These are phyloP conservation scores for Mastomys natalensis DNA, from an alignment of 2,113 vertebrate genomes.

Conservation along the genomic window DNA sequence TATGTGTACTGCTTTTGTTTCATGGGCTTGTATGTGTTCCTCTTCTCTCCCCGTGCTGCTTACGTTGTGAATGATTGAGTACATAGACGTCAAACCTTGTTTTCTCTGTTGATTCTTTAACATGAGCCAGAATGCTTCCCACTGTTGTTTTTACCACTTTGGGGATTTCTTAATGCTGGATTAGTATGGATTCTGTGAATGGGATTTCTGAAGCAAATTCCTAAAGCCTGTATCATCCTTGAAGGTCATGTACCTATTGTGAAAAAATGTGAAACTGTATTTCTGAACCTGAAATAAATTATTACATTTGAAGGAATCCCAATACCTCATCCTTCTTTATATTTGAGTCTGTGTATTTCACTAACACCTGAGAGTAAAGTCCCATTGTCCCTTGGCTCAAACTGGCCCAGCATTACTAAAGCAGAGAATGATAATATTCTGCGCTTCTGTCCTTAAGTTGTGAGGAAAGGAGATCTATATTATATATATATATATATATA, in stretches of 20 bases:
- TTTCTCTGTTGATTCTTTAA: constrained; percentile 80
- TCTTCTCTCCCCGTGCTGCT: constrained; percentile 78
- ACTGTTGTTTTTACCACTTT: constrained; percentile 76
- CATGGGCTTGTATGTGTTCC: constrained; percentile 65
- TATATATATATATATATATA: too few relatives aligned
- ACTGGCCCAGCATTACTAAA: neutral
- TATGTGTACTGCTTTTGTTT: constrained; percentile 70
- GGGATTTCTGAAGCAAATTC: constrained; percentile 73
- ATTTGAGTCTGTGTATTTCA: constrained; percentile 27
- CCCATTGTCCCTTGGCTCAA: neutral
- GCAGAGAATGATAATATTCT: neutral
- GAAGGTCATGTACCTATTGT: constrained; percentile 84
- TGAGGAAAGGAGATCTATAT: neutral
- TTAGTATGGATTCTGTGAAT: constrained; percentile 78
- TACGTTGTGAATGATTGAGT: constrained; percentile 71
- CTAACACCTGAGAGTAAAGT: neutral
- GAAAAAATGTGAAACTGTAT: constrained; percentile 87
- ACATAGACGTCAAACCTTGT: constrained; percentile 69
- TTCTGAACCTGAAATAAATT: constrained; percentile 89
- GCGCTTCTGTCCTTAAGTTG: neutral
- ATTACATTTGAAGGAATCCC: constrained; percentile 82
- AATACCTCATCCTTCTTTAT: constrained; percentile 75
- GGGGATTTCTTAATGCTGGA: constrained; percentile 79
- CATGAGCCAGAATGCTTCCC: constrained; percentile 77
- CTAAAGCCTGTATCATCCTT: constrained; percentile 73